Evolutionary conservation across 2,888 invertebrate genomes (phyloP), one percentile per base, ranked within the genome.

Genomic region (Amphiduros pacificus): DNA sequence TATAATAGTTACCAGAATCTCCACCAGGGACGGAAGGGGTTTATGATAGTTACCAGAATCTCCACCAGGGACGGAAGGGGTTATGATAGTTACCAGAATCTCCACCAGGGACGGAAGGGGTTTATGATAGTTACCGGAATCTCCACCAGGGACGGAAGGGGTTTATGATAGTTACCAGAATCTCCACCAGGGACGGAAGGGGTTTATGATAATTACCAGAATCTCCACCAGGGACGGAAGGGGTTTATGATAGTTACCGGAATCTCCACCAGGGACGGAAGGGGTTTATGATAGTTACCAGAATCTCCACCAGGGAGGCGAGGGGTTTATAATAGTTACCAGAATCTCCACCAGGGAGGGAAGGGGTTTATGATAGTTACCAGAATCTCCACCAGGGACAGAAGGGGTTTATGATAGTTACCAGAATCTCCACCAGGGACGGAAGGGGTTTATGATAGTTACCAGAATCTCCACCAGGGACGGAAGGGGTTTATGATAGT

Each of bases 301-400:
- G n/a, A n/a, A n/a, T n/a, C n/a, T n/a, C n/a, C n/a, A n/a, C n/a
- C n/a, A n/a, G n/a, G n/a, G n/a, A n/a, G n/a, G n/a, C n/a, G n/a
- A n/a, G n/a, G n/a, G n/a, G n/a, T n/a, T n/a, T n/a, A n/a, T n/a
- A n/a, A n/a, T n/a, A n/a, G n/a, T n/a, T n/a, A n/a, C n/a, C n/a
- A n/a, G n/a, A n/a, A n/a, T n/a, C n/a, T n/a, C n/a, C n/a, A n/a
- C n/a, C n/a, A n/a, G n/a, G n/a, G n/a, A n/a, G n/a, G n/a, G n/a
- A n/a, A 36, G 17, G 17, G 36, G 9, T 36, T 11, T 36, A 20
- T 36, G n/a, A 36, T 20, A 41, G 65, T 52, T 66, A 77, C 79
- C 80, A 54, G 79, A 77, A 60, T 80, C 80, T 36, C 79, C 80
- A 3, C 78, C 80, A 27, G 78, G 71, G n/a, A 80, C 59, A 9